Evolutionary conservation across 2,113 vertebrate genomes (phyloP).

Genomic region (Panthera uncia): DNA sequence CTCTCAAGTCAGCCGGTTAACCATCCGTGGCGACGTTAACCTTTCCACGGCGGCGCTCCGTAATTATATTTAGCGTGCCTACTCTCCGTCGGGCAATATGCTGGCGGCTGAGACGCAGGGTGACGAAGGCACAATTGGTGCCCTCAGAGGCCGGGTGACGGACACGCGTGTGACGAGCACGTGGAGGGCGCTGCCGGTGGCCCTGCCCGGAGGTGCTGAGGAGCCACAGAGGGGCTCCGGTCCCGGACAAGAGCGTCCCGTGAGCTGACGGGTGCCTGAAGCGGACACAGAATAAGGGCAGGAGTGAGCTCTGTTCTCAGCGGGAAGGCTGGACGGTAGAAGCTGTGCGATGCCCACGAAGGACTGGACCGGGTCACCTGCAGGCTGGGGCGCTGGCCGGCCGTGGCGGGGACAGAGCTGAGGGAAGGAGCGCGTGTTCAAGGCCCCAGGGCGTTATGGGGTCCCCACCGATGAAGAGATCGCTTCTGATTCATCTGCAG

Average conservation of each 20-base stretch:
- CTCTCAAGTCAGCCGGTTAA: neutral
- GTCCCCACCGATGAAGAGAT: neutral
- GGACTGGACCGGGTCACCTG: accelerated
- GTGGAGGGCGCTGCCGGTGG: accelerated
- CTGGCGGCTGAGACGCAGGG: neutral
- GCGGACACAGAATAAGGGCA: neutral
- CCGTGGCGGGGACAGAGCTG: accelerated
- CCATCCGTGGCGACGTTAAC: accelerated
- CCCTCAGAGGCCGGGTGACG: accelerated
- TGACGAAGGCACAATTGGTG: accelerated
- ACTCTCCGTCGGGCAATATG: neutral
- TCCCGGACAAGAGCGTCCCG: neutral
- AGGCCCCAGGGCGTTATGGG: too few relatives aligned
- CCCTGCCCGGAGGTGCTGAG: accelerated
- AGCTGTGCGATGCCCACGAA: accelerated
- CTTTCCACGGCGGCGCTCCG: accelerated
- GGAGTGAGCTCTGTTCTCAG: accelerated
- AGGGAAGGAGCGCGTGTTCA: too few relatives aligned
- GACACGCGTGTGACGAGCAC: accelerated
- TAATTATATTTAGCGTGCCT: neutral
- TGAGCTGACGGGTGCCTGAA: accelerated
- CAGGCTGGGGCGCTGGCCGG: neutral
- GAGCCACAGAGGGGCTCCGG: accelerated
- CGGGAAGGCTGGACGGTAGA: too few relatives aligned
- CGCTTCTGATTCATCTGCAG: neutral